These are phyloP conservation scores for Lates calcarifer DNA, from an alignment of 2,113 vertebrate genomes.

Conservation along the genomic window DNA sequence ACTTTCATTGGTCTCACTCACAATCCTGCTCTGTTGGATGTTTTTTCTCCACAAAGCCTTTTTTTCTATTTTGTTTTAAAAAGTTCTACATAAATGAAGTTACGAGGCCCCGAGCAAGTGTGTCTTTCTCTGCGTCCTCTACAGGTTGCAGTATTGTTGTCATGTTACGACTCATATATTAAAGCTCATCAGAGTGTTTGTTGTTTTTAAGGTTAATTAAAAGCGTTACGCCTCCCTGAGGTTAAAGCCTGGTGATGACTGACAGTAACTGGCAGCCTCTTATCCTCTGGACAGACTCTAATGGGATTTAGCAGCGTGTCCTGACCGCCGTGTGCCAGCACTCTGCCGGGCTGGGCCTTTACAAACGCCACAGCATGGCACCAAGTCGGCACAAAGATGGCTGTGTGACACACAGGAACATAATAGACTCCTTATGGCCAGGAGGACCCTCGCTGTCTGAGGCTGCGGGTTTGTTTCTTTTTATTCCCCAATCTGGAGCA, in stretches of 20 bases:
- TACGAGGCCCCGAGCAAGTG: background rate
- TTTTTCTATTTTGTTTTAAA: background rate
- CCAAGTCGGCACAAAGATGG: slow-evolving; percentile 35
- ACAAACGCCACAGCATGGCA: slow-evolving; percentile 59
- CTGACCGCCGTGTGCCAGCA: slow-evolving; percentile 48
- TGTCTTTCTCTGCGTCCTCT: background rate
- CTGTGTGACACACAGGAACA: slow-evolving; percentile 52
- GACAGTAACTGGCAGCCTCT: slow-evolving; percentile 67
- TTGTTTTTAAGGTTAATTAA: slow-evolving; percentile 45
- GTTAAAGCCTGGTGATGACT: slow-evolving; percentile 55
- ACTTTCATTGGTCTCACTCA: too few species aligned
- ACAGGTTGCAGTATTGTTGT: slow-evolving; percentile 7
- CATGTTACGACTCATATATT: background rate
- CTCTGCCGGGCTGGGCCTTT: slow-evolving; percentile 52
- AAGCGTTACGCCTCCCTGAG: slow-evolving; percentile 39
- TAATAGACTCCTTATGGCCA: slow-evolving; percentile 61
- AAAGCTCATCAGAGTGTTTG: background rate
- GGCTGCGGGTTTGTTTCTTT: slow-evolving; percentile 17
- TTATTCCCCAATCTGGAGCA: slow-evolving; percentile 46
- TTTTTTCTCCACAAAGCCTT: background rate
- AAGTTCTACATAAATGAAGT: too few species aligned
- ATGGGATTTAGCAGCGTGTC: slow-evolving; percentile 79
- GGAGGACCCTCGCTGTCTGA: slow-evolving; percentile 48
- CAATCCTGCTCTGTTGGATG: too few species aligned
- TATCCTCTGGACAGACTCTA: slow-evolving; percentile 71